Conservation (phyloP, 1,140 invertebrate species). For the Diabrotica undecimpunctata region DNA sequence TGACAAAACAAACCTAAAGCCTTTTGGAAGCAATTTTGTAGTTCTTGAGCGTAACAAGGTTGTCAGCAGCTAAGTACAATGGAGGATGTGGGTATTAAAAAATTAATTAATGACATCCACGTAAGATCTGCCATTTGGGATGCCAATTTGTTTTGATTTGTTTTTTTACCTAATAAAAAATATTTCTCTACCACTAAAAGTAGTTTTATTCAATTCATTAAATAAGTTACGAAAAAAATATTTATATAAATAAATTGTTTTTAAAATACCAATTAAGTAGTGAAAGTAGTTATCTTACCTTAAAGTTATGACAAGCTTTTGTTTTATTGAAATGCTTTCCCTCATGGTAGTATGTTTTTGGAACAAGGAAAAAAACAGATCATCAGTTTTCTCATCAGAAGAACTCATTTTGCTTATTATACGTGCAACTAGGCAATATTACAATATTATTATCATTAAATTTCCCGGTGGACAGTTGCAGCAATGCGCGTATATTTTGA, state of each 20-base stretch:
- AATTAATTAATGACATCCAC: conserved; percentile 11
- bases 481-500: too few species aligned
- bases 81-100: conserved; percentile 9
- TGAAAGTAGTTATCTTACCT: conserved; percentile 14
- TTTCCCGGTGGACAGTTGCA: not conserved
- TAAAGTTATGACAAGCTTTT: conserved; percentile 19
- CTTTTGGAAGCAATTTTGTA: not conserved
- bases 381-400: conserved; percentile 8
- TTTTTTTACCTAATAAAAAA: too few species aligned
- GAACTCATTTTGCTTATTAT: not conserved
- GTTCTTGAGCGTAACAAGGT: not conserved
- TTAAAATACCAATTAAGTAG: too few species aligned
- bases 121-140: conserved; percentile 14
- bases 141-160: too few species aligned
- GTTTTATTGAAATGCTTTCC: conserved; percentile 16
- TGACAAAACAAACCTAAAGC: conserved; percentile 7
- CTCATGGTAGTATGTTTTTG: conserved; percentile 14
- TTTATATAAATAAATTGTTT: too few species aligned
- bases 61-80: conserved; percentile 2
- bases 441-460: not conserved
- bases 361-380: conserved; percentile 10
- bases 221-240: conserved; percentile 8
- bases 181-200: too few species aligned
- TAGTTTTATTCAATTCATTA: too few species aligned
- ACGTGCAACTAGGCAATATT: not conserved